Percentiles rank a stretch among this genome's conserved stretches.
These are phyloP conservation scores for Cacoxenus indagator DNA, from an alignment of 2,888 invertebrate genomes.

Conservation along the genomic window DNA sequence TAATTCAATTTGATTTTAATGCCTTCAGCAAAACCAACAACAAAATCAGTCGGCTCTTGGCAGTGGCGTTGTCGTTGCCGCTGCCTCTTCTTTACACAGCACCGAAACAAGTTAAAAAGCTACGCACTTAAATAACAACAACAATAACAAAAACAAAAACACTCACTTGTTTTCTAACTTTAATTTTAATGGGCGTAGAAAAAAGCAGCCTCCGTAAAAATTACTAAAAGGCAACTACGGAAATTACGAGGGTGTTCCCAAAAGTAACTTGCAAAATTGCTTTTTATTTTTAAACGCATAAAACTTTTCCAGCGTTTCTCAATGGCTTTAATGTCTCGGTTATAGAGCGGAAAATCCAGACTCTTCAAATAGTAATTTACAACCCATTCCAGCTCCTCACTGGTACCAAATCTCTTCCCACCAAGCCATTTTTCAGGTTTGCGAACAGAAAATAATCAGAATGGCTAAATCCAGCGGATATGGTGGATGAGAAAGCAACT, in stretches of 20 bases:
- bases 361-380: too few species aligned
- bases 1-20: conserved; percentile 55
- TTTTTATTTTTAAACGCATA: too few species aligned
- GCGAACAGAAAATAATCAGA: too few species aligned
- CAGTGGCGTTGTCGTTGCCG: background rate
- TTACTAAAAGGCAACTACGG: background rate
- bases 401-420: too few species aligned
- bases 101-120: background rate
- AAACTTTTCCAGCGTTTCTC: too few species aligned
- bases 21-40: conserved; percentile 34
- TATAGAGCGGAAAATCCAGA: too few species aligned
- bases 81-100: background rate
- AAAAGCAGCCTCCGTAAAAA: background rate
- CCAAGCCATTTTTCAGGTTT: too few species aligned
- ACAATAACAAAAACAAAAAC: background rate
- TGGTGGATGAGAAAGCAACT: too few species aligned
- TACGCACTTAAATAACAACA: background rate
- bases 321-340: too few species aligned
- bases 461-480: too few species aligned
- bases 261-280: too few species aligned
- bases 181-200: background rate
- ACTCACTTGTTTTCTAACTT: background rate
- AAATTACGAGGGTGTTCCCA: background rate
- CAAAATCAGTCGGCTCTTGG: conserved; percentile 8
- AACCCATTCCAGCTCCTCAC: too few species aligned